Percentiles rank a stretch among this genome's conserved stretches.
phyloP scores from a whole-genome alignment of 2,797 vertebrate species.

The Carduelis carduelis region DNA sequence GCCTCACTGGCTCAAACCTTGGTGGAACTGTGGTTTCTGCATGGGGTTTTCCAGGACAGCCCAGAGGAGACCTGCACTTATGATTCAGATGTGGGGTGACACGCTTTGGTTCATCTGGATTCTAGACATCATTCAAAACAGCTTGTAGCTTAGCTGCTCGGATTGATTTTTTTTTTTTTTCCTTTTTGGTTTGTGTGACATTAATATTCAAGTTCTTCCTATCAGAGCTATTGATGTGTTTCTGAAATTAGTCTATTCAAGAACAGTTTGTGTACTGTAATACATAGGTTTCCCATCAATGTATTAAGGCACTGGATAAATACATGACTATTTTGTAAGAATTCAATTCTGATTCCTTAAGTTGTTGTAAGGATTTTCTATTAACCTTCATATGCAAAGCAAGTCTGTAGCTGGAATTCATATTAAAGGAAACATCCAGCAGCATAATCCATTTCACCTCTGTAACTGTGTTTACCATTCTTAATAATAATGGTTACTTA shows the following conservation, averaged over 20 bases:
- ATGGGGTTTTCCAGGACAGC: neutral
- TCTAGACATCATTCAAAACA: neutral
- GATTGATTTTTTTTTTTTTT: neutral
- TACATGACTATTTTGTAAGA: neutral
- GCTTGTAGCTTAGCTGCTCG: neutral
- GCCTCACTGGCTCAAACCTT: accelerated
- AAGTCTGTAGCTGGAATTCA: neutral
- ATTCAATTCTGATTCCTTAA: neutral
- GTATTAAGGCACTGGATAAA: neutral
- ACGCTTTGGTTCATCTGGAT: neutral
- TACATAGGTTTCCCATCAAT: neutral
- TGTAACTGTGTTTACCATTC: neutral
- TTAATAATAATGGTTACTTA: neutral
- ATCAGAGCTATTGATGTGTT: neutral
- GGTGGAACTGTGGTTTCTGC: neutral
- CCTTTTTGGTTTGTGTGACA: neutral
- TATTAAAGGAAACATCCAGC: slow-evolving; percentile 15
- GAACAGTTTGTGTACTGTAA: neutral
- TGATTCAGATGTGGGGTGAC: neutral
- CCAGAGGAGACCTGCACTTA: neutral
- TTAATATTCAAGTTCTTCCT: neutral
- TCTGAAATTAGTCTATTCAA: neutral
- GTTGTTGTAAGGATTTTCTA: neutral
- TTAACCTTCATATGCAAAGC: neutral
- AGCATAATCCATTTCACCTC: neutral